Evolutionary conservation across 2,888 invertebrate genomes (phyloP), one percentile per base, ranked within the genome.

Genomic region (Blomia tropicalis): DNA sequence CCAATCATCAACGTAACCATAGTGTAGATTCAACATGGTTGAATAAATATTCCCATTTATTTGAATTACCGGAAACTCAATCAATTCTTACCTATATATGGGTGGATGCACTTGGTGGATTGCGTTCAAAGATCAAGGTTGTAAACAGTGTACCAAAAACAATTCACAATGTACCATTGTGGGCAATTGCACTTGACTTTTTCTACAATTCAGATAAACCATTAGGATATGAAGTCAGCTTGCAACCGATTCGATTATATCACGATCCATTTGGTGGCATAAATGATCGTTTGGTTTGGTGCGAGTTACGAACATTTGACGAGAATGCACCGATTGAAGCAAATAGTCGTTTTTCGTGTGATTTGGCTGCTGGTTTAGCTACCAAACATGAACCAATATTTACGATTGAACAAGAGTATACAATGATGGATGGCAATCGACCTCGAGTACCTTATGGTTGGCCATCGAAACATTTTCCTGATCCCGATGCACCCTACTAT

Each of bases 401-500:
- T 68, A 78, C 77, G 43, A 78, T 78, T 67, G 78, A 78, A 66
- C 79, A 79, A 69, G 79, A 79, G 69, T 79, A 78, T 71, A 77
- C 77, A 3, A 69, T 79, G 23, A 68, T 78, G 59, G 78, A 77
- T 67, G 63, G 90, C 63, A 90, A 90, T 71, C 81, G 85, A 65
- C 89, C 91, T 72, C 78, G 83, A 44, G 80, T 88, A 71, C 91
- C 91, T 44, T 81, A 89, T 70, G 91, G 91, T 36, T 92, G 91
- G 91, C 90, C 91, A 44, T 87, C 86, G 70, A 86, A 87, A 71
- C 91, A 91, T 56, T 90, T 83, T 75, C 91, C 91, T 0, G 88
- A 87, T 59, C 89, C 90, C n/a, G 90, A 90, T 74, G 93, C 95
- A 1, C 95, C 96, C 1, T 96, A 96, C 78, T 98, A 96, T 75